Conservation (phyloP, 2,797 vertebrate genomes). For the Acipenser ruthenus region DNA sequence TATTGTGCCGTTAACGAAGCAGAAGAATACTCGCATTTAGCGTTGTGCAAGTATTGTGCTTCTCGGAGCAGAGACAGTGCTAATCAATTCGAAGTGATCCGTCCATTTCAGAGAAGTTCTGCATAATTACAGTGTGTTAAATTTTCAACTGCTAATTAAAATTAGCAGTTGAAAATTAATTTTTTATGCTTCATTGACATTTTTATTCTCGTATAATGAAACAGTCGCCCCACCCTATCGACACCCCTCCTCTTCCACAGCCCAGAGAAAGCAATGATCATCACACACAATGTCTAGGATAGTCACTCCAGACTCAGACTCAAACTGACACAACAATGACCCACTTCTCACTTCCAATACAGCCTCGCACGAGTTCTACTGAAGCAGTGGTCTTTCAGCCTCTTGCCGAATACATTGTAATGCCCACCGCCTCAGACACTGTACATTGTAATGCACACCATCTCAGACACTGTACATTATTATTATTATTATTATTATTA, state of each 20-base stretch:
- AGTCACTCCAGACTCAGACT: too few species aligned
- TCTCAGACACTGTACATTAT: too few species aligned
- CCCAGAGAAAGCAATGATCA: too few species aligned
- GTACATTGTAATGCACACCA: too few species aligned
- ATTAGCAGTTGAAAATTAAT: constrained; percentile 29
- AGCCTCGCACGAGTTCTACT: not conserved
- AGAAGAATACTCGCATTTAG: not conserved
- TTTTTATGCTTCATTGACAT: constrained; percentile 18
- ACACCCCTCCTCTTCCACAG: too few species aligned
- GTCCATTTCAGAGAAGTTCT: constrained; percentile 13
- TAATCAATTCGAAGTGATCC: constrained; percentile 23
- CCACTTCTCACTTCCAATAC: not conserved
- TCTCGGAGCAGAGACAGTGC: constrained; percentile 12
- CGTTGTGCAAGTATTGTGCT: not conserved
- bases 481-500: too few species aligned
- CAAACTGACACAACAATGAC: not conserved
- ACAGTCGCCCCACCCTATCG: too few species aligned
- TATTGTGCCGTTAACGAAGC: not conserved
- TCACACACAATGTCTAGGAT: too few species aligned
- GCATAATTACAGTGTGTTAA: not conserved
- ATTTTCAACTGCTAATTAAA: constrained; percentile 25
- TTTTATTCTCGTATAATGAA: constrained; percentile 20
- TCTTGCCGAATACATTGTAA: not conserved
- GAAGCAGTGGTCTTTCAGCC: not conserved
- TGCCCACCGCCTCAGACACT: too few species aligned